Base-by-base conservation (phyloP, 2,797 vertebrate genomes). In the Cryptoblepharus egeriae region DNA sequence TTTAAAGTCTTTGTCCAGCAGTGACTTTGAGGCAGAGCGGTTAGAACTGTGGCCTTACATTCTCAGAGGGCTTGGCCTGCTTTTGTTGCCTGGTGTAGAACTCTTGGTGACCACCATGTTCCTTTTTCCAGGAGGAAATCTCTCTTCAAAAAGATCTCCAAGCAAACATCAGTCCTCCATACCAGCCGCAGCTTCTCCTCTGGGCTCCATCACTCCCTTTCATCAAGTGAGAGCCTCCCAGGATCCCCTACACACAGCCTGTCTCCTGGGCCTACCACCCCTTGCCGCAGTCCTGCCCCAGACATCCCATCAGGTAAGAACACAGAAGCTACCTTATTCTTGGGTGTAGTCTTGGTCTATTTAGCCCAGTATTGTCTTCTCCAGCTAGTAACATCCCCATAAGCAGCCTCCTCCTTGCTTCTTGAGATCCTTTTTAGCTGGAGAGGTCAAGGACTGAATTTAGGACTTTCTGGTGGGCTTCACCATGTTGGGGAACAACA, bases 211-310 rank as follows among this genome's bases (percentile, higher is more conserved):
- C 98, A 99, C 93, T 99, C 98, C 0, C 96, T 99, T 85, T 99
- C 98, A 3, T 99, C 98, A 83, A 97, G 97, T 0, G 99, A 99
- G 93, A 99, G 98, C 93, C 97, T 98, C 55, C 98, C 98, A 0
- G 99, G 98, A 58, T 99, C 98, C 2, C 98, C 98, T 22, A 99
- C 98, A 0, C 98, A 98, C 96, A 98, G 98, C 93, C 95, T 98
- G 32, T 98, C 98, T 11, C 97, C 98, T 0, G 98, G 97, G 0
- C 97, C 98, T 6, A 91, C 97, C 0, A 97, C 97, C 0, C 97
- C 99, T 5, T 98, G 97, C 94, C 95, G 96, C 52, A 99, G 97
- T 90, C 98, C 98, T 0, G 97, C 97, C 2, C 97, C 97, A 0
- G 98, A 99, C 68, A 94, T 95, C 81, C 96, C 96, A 35, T 61